These are phyloP conservation scores for Eira barbara DNA, from an alignment of 2,113 vertebrate species.

Conservation along the genomic window DNA sequence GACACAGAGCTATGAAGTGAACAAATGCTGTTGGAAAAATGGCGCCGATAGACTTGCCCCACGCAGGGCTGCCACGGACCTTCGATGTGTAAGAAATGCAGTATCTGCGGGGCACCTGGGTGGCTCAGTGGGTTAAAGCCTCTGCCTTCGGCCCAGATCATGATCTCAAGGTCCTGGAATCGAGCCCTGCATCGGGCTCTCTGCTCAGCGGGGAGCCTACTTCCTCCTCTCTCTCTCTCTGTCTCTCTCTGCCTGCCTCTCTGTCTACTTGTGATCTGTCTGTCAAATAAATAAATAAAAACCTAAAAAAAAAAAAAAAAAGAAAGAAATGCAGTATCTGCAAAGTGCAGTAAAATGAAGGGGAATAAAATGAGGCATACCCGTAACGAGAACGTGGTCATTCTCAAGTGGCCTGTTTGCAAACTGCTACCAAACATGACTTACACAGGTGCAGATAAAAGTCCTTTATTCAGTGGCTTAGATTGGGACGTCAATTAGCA, in stretches of 20 bases:
- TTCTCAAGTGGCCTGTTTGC: not conserved
- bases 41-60: not conserved
- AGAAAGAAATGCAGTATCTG: not conserved
- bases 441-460: not conserved
- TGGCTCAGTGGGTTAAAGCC: no score
- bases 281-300: no score
- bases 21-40: not conserved
- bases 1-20: not conserved
- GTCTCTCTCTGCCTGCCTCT: no score
- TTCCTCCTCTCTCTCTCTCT: no score
- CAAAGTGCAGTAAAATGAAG: not conserved
- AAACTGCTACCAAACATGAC: not conserved
- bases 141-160: no score
- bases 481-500: not conserved
- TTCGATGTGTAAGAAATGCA: not conserved
- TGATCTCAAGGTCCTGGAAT: no score
- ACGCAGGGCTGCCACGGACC: not conserved
- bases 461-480: not conserved
- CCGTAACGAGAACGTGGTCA: not conserved
- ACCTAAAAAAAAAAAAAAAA: no score
- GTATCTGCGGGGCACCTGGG: no score
- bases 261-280: no score
- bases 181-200: no score
- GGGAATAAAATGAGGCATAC: not conserved
- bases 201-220: no score